Evolutionary conservation across 1,140 invertebrate species (phyloP).

Genomic region (Lepidurus apus): DNA sequence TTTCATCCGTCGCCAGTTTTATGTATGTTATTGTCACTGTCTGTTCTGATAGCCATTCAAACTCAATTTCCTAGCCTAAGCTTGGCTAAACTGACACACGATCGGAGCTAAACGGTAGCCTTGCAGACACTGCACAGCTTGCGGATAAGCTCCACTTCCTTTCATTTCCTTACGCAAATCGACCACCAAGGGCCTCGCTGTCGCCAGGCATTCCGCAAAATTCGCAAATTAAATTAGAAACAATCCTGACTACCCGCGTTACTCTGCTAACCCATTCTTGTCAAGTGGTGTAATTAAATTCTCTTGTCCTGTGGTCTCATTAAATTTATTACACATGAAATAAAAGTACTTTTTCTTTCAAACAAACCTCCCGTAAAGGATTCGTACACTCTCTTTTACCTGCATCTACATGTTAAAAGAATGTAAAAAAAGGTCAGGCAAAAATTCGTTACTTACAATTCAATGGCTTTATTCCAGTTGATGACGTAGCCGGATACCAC

Average conservation of each 20-base stretch:
- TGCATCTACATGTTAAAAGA: background rate
- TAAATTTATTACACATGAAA: too few relatives aligned
- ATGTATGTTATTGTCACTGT: background rate
- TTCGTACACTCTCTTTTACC: background rate
- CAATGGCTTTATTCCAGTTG: slow-evolving; percentile 99
- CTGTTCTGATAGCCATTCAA: background rate
- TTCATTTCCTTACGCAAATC: background rate
- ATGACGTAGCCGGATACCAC: slow-evolving; percentile 95
- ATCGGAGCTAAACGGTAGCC: background rate
- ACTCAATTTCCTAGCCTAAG: background rate
- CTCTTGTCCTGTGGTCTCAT: too few relatives aligned
- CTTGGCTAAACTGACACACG: background rate
- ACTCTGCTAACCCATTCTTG: background rate
- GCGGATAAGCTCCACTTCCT: slow-evolving; percentile 3
- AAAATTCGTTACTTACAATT: slow-evolving; percentile 75
- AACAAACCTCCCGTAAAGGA: too few relatives aligned
- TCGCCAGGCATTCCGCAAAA: background rate
- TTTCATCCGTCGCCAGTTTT: too few relatives aligned
- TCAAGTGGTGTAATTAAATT: background rate
- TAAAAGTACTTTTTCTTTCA: too few relatives aligned
- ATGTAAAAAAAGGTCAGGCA: slow-evolving; percentile 2
- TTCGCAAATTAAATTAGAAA: background rate
- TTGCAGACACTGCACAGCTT: background rate
- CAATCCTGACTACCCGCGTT: background rate
- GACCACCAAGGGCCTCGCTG: background rate